Evolutionary conservation across 92 coral and sea anemone genomes (phyloP), one percentile per base, ranked within the genome.

Genomic region (Paragorgia papillata): DNA sequence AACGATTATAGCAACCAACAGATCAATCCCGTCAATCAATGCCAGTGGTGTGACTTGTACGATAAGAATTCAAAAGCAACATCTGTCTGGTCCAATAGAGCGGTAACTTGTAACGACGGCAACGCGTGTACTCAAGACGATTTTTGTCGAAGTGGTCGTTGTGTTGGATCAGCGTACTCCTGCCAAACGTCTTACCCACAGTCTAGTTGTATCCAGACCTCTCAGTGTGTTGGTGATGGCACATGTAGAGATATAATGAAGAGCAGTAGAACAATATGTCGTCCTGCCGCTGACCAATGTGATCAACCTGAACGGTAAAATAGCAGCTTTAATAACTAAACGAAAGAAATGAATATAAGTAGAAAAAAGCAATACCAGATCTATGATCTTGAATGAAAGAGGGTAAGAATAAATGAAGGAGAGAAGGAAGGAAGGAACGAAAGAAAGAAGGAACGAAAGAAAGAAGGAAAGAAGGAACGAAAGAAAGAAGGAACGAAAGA

Each of bases 21-120:
- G 3, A 0, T 71, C 21, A 88, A 93, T 37, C 96, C 96, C 0
- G 74, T 73, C 54, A 88, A 90, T 61, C 87, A 85, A 60, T 93
- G 97, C 44, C 93, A 88, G 85, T 84, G 92, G 92, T 93, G 97
- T 66, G 86, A 88, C 35, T 35, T 93, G 43, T 56, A 93, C 46
- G 88, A 93, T 59, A 74, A 83, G 59, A 54, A 85, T 10, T 53
- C 85, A 57, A 81, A 84, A 73, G 37, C 89, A 7, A 85, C 85
- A 24, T 76, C 90, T 22, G 44, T 68, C 2, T 93, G 97, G 97
- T 54, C 87, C 34, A 88, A 90, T 74, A 91, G 88, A 24, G 81
- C 86, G 7, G 87, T 75, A 0, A 61, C 82, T 44, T 93, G 97
- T 69, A 69, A 90, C 40, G 97, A 93, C 46, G 71, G 40, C 28